Conservation (phyloP, 2,113 vertebrate species). For the Istiophorus platypterus region DNA sequence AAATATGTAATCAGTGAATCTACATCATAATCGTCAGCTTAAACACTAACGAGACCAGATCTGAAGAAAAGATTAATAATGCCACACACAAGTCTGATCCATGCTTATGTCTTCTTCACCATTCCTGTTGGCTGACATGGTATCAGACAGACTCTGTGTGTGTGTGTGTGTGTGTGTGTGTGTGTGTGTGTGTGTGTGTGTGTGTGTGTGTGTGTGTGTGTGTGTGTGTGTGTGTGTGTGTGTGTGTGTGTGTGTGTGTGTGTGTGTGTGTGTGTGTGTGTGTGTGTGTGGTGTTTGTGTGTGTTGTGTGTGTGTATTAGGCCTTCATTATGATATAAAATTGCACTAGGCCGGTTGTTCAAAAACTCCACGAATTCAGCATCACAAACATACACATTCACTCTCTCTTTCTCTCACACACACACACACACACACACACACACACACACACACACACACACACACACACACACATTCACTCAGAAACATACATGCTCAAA, state of each 20-base stretch:
- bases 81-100: no score
- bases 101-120: no score
- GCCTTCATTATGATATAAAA: constrained; percentile 30
- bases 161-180: neutral
- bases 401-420: no score
- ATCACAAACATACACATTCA: no score
- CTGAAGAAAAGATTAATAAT: neutral
- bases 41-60: neutral
- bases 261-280: neutral
- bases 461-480: no score
- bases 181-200: neutral
- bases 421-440: no score
- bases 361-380: constrained; percentile 18
- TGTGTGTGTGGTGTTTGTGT: neutral
- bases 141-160: neutral
- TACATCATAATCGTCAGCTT: neutral
- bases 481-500: no score
- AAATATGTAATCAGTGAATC: neutral
- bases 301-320: neutral
- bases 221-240: neutral
- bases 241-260: neutral
- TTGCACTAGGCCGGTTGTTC: constrained; percentile 43
- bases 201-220: neutral
- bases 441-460: no score
- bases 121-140: no score